Evolutionary conservation across 2,888 invertebrate species (phyloP), one percentile per base, ranked within the genome.

Genomic region (Nomada flava): DNA sequence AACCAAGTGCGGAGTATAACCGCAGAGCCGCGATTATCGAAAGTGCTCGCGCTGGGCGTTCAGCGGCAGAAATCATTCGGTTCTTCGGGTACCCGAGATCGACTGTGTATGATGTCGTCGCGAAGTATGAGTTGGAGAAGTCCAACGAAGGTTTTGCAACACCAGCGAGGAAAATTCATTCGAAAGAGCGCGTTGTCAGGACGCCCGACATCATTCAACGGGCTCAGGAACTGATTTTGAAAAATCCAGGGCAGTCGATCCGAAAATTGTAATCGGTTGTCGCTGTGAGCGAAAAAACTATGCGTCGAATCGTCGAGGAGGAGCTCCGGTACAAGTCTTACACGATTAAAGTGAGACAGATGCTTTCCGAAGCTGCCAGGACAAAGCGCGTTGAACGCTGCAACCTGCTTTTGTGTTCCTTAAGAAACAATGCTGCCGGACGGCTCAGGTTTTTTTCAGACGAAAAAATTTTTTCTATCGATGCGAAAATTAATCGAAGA

Each of bases 81-180:
- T 75, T 79, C 70, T 75, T 79, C 36, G 74, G 74, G n/a, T 79
- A 79, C 47, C 64, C 74, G 26, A 74, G 74, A 79, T 79, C 69
- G 26, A 79, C 62, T 64, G 20, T 79, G 13, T 79, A 79, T 23
- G 68, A 73, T 23, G 50, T 68, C 20, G 26, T 65, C n/a, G 69
- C 73, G 3, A 69, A 64, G 50, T 79, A 79, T 20, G 26, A 57
- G 57, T 57, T 11, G 11, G 57, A 11, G 57, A 23, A 20, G 57
- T 26, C 11, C 59, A 60, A 79, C 20, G 53, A 68, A 64, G 47
- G 47, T 73, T 73, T 10, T 47, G n/a, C 44, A 26, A 53, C 63
- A 11, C 69, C 64, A 20, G 62, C 73, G 50, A 79, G 69, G 50
- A 79, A 75, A 55, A 36, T 0, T 53, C 79, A 79, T 20, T 71